phyloP scores from a whole-genome alignment of 2,113 vertebrate genomes.

The Nibea albiflora region DNA sequence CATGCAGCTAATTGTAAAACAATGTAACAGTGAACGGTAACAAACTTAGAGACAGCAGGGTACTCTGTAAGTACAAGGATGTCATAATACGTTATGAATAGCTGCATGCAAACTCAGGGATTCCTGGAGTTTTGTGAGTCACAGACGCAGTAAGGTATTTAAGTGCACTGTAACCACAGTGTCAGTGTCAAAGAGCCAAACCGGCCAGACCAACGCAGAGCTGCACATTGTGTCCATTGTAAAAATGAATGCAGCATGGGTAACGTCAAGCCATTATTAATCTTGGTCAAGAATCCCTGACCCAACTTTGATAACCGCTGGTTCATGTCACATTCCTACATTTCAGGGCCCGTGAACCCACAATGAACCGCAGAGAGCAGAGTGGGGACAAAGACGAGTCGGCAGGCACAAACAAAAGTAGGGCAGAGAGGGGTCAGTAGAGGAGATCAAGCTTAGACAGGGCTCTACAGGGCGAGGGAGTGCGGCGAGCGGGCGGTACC shows the following conservation, averaged over 20 bases:
- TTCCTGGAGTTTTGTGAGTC: neutral
- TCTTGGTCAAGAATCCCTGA: constrained; percentile 3
- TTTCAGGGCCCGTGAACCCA: constrained; percentile 24
- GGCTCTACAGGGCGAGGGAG: constrained; percentile 48
- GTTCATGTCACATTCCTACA: constrained; percentile 17
- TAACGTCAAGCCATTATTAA: neutral
- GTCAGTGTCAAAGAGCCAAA: neutral
- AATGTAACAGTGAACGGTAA: constrained; percentile 14
- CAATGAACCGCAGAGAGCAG: constrained; percentile 15
- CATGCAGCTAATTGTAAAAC: neutral
- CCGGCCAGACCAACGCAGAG: neutral
- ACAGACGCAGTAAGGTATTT: neutral
- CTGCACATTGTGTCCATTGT: neutral
- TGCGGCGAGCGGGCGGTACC: constrained; percentile 68
- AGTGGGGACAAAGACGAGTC: constrained; percentile 36
- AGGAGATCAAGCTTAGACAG: constrained; percentile 82
- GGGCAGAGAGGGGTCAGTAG: constrained; percentile 45
- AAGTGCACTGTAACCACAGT: neutral
- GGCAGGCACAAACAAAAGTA: constrained; percentile 29
- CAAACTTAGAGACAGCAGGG: neutral
- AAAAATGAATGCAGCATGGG: neutral
- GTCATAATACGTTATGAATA: neutral
- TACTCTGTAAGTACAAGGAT: neutral
- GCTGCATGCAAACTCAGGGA: neutral
- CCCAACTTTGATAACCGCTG: neutral